Evolutionary conservation across 1,140 invertebrate genomes (phyloP).

Genomic region (Neodiprion fabricii): DNA sequence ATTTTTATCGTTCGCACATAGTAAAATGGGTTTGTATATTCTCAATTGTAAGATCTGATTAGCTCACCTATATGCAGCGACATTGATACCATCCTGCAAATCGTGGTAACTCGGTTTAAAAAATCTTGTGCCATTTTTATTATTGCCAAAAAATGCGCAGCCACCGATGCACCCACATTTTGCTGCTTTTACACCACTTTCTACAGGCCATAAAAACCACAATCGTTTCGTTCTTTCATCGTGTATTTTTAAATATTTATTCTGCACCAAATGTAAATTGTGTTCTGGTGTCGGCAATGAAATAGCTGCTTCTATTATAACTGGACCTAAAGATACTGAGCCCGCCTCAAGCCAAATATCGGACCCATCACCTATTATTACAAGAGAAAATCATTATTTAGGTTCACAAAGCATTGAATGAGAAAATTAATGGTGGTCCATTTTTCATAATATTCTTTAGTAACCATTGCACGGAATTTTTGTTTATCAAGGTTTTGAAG

Average conservation of each 20-base stretch:
- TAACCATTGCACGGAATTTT: conserved; percentile 32
- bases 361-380: conserved; percentile 55
- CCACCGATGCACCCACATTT: conserved; percentile 96
- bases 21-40: not conserved
- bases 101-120: conserved; percentile 85
- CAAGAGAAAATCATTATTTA: conserved; percentile 21
- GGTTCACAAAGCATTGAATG: conserved; percentile 25
- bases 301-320: conserved; percentile 92
- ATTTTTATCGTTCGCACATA: not conserved
- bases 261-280: conserved; percentile 78
- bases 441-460: conserved; percentile 51
- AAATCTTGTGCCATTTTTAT: conserved; percentile 85
- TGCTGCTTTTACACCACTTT: conserved; percentile 65
- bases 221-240: conserved; percentile 87
- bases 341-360: conserved; percentile 94
- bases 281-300: conserved; percentile 77
- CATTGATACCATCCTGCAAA: conserved; percentile 81
- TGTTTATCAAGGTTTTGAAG: not conserved
- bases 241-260: conserved; percentile 82
- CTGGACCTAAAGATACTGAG: conserved; percentile 85
- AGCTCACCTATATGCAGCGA: conserved; percentile 74
- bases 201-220: conserved; percentile 92
- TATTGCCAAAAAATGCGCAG: conserved; percentile 92
- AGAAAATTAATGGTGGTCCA: conserved; percentile 57
- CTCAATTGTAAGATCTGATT: not conserved